Evolutionary conservation across 2,797 vertebrate species (phyloP), one percentile per base, ranked within the genome.

Genomic region (Pampus argenteus): DNA sequence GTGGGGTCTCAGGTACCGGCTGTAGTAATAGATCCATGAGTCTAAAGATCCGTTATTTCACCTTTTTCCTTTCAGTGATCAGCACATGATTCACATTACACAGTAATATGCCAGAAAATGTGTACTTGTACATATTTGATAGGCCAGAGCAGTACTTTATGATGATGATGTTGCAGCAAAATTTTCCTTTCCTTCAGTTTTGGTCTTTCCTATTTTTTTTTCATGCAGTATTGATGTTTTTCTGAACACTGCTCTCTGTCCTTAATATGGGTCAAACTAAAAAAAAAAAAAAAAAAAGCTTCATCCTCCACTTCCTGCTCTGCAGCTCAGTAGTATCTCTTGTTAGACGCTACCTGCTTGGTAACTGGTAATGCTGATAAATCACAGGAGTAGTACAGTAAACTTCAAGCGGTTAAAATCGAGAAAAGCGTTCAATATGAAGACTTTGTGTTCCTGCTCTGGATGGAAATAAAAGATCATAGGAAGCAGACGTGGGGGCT

Each of bases 381-480:
- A 2, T 25, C 31, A 18, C 28, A 25, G 28, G 29, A 52, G 49
- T 9, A 15, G 9, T 5, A 6, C 5, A 18, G 2, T 34, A 31
- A 9, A 44, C 36, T 7, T 64, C 15, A 26, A n/a, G n/a, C 17
- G 18, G 15, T 42, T 42, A 42, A 42, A 42, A 42, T 5, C 14
- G 5, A 40, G 2, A 2, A 17, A 40, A 40, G 38, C 38, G 15
- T 40, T 44, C n/a, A 42, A 18, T 34, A 44, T 49, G 20, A 48
- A 74, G 28, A 45, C 17, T 42, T 0, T 49, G n/a, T 44, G 4
- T 34, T 22, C 54, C 51, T 47, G 22, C 59, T 5, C 38, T 51
- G 64, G 25, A 34, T 78, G 71, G 68, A 70, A 80, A 56, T 13
- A 29, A 61, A 29, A 18, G 61, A 40, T 75, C 45, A 71, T 63